Evolutionary conservation across 2,888 invertebrate species (phyloP), one percentile per base, ranked within the genome.

Genomic region (Trachelus troglodyta): DNA sequence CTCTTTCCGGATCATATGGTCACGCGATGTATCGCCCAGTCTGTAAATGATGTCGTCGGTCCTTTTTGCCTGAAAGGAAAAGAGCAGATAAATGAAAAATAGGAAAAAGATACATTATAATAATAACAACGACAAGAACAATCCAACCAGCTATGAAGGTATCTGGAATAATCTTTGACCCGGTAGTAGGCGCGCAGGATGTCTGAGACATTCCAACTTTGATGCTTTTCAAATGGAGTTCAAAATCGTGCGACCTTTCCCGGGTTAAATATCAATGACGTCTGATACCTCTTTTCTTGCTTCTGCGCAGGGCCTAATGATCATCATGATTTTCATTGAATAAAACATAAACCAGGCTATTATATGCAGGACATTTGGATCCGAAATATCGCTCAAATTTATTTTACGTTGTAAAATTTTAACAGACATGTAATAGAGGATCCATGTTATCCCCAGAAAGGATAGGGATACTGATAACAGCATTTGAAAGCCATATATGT

Each of bases 401-500:
- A 56, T 4, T 56, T 23, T 23, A 15, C 15, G 6, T 56, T 56
- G 40, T 34, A 34, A 73, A 31, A 12, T 73, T 11, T 40, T 4
- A 23, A 23, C 12, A 34, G 69, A 78, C 4, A 68, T 73, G n/a
- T 75, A 71, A 68, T 78, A 78, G 1, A 78, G 69, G 11, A 76
- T 56, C 34, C 75, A 75, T 6, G 76, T 78, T 33, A 76, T 78
- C 76, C 76, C 75, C 6, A 75, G 37, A 33, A 76, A 76, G 12
- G 73, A 40, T 34, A 78, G 34, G 4, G 34, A 71, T 73, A 78
- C 56, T 2, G 78, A 78, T 30, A 78, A 68, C 12, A 78, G 15
- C 31, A 68, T 73, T 69, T 73, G 78, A 15, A 78, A 4, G n/a
- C 75, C 78, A 56, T 71, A 73, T 9, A 37, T 40, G 11, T 30